Percentiles rank a stretch among this genome's conserved stretches.
These are phyloP conservation scores for Galbula dea DNA, from an alignment of 2,113 vertebrate genomes.

Conservation along the genomic window DNA sequence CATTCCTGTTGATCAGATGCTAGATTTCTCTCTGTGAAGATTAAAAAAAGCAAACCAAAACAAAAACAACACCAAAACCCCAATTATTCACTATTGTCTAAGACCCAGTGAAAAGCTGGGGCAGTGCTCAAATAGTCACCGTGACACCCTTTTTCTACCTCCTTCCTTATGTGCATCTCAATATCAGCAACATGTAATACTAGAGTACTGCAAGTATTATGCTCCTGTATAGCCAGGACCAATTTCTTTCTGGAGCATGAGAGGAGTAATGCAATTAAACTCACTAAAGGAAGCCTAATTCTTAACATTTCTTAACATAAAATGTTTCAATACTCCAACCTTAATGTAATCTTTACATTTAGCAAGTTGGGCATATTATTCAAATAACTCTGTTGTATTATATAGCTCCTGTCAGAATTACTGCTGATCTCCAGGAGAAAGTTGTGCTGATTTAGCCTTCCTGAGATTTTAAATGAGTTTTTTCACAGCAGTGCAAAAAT, in stretches of 20 bases:
- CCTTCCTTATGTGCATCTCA: background rate
- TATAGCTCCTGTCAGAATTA: background rate
- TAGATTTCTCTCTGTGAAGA: background rate
- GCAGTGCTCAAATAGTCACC: background rate
- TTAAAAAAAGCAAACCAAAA: background rate
- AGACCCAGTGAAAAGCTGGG: background rate
- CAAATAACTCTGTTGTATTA: background rate
- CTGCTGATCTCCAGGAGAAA: background rate
- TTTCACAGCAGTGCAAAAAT: background rate
- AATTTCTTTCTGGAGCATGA: background rate
- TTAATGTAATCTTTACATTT: background rate
- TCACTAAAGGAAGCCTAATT: background rate
- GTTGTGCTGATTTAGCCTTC: background rate
- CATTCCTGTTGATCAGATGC: background rate
- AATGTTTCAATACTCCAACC: background rate
- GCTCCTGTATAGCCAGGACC: background rate
- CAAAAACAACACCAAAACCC: background rate
- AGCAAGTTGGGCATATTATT: background rate
- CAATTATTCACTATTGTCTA: background rate
- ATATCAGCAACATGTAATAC: rapidly evolving
- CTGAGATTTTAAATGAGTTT: background rate
- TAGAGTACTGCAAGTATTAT: background rate
- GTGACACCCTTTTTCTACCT: background rate
- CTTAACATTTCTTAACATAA: background rate
- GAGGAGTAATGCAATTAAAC: background rate